Evolutionary conservation across 2,888 invertebrate species (phyloP), one percentile per base, ranked within the genome.

Genomic region (Erebia aethiops): DNA sequence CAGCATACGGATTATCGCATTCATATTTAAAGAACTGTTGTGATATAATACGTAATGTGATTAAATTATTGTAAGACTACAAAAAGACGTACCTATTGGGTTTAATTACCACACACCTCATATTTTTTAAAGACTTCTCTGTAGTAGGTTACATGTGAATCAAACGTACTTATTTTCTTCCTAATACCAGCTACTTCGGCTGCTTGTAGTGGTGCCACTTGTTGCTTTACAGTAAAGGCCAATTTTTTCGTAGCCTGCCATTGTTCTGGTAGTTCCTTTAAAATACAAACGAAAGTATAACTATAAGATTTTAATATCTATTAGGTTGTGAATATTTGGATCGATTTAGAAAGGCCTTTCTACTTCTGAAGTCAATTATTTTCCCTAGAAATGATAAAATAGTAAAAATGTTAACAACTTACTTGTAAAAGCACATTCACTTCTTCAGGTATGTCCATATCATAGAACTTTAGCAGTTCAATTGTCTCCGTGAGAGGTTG

Each of bases 371-470:
- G 3, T 35, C 54, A 8, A 16, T 8, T 18, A 58, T n/a, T 58
- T 26, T 11, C 14, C 16, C 11, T 26, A 67, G 61, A 64, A 61
- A 14, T 26, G 21, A 43, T 41, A 14, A 69, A 70, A 18, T 16
- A 60, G 18, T 18, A n/a, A 41, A 16, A 14, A 49, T 67, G 18
- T 35, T 18, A 52, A 60, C 16, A 57, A 67, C 69, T 41, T 78
- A 96, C 96, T 93, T 97, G 96, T 58, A 99, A 90, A 75, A 98
- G 94, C 7, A 98, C 97, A 84, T 98, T 98, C 0, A 99, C 98
- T 92, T 98, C 98, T 88, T 99, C 99, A 0, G 99, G 98, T 83
- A 99, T 97, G 86, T 99, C 99, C 95, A 98, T 98, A 81, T 98
- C 98, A 84, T 99, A 99, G 81, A 97, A 97, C 87, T 98, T 98